Evolutionary conservation across 2,113 vertebrate species (phyloP), one percentile per base, ranked within the genome.

Genomic region (Axis porcinus): DNA sequence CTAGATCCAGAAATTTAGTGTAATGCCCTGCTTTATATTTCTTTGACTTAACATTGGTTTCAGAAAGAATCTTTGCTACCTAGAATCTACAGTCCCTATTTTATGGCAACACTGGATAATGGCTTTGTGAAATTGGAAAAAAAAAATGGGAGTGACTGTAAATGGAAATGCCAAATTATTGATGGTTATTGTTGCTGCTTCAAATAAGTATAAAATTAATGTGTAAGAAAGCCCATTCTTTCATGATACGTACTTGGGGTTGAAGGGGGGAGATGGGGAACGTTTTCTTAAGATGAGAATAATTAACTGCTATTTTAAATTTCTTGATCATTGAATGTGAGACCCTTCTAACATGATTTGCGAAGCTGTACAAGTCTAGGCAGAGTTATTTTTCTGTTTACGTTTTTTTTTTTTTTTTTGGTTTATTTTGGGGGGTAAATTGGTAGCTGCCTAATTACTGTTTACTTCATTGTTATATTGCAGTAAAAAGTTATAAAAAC

Each of bases 61-160:
- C 98, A 95, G 96, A 98, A 98, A 97, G 98, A 99, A 98, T 98
- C 97, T 99, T 99, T 99, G 98, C 99, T 99, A 98, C 98, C 15
- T 98, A 98, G 97, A 98, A 98, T 98, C 93, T 98, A 87, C 91
- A 98, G 40, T 98, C 96, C 98, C 96, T 98, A 89, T 98, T 98
- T 98, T 97, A 98, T 99, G 98, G 98, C 98, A 99, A 99, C 99
- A 99, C 98, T 99, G 99, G 99, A 99, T 99, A 98, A 98, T 97
- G 98, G 98, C 98, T 99, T 98, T 98, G 89, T 98, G 96, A 98
- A 98, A 98, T 98, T 97, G 95, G 95, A 86, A 95, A 83, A 83
- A 98, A 97, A 55, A 97, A 97, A 98, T 98, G 96, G 98, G 97
- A 99, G 98, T 94, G 98, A 97, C 98, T 98, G 52, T 98, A 98